Conservation (phyloP, 1,140 invertebrate species). For the Brachionus koreanus region DNA sequence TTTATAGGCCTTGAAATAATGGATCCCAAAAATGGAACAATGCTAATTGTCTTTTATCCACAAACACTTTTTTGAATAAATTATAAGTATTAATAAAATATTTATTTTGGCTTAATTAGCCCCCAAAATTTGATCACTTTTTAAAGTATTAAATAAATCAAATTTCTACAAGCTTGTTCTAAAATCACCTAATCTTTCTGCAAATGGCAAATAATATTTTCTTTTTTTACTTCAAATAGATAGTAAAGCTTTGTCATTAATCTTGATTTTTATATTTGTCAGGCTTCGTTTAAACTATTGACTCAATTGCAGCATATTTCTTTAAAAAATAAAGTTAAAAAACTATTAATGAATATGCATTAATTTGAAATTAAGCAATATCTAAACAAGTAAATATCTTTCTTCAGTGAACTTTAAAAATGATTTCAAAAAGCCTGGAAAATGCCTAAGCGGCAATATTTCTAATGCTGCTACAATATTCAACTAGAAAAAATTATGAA, state of each 20-base stretch:
- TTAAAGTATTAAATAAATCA: not conserved
- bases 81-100: slow-evolving; percentile 13
- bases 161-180: not conserved
- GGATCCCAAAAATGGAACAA: not conserved
- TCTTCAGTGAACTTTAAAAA: not conserved
- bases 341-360: not conserved
- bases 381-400: not conserved
- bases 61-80: not conserved
- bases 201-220: not conserved
- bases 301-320: too few species aligned
- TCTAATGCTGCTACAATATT: not conserved
- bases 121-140: not conserved
- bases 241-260: not conserved
- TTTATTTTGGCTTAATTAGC: slow-evolving; percentile 15
- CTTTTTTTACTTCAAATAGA: not conserved
- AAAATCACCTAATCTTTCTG: not conserved
- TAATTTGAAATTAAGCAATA: not conserved
- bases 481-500: not conserved
- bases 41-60: not conserved
- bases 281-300: not conserved
- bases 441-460: not conserved
- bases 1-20: not conserved
- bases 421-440: not conserved
- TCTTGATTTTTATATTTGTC: not conserved
- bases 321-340: too few species aligned